Evolutionary conservation across 1,140 invertebrate genomes (phyloP), one percentile per base, ranked within the genome.

Genomic region (Cyphomyrmex costatus): DNA sequence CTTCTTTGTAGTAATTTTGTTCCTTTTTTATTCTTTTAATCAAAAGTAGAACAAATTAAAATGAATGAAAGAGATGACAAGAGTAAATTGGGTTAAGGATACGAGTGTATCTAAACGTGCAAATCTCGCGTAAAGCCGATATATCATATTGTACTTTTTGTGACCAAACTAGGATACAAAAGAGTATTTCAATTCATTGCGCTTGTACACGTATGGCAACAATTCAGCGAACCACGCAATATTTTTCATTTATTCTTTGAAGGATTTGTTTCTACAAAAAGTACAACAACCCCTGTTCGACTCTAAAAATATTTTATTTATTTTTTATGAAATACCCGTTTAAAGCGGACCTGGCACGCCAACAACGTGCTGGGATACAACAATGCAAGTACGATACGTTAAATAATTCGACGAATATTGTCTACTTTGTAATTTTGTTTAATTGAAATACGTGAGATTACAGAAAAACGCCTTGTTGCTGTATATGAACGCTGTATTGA

Each of bases 281-380:
- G 46, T 36, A 14, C 77, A 70, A 33, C 14, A 61, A n/a, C 14
- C 16, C 12, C 30, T 14, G 14, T 30, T 8, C 46, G 27, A n/a
- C 14, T 10, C 63, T 70, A 70, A 74, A 80, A 83, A 83, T 74
- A 83, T 83, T 83, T 73, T 61, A 74, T 83, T 83, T 74, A 74
- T 60, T 60, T 73, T 83, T 30, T 61, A 74, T 60, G n/a, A 49
- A 73, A 74, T n/a, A 60, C 61, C 1, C 56, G 53, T 33, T 61
- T 74, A 60, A 74, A 83, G 51, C 33, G 27, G 27, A 33, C 1
- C 49, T 82, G 8, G 4, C 7, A 12, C 8, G 33, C 6, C 16
- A 42, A 10, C 3, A 53, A 66, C 33, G 4, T 7, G 14, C 30
- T 2, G 51, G 7, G 10, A 7, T 24, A 65, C 10, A 24, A 56